Evolutionary conservation across 2,113 vertebrate species (phyloP).

Genomic region (Perca schrenkii): DNA sequence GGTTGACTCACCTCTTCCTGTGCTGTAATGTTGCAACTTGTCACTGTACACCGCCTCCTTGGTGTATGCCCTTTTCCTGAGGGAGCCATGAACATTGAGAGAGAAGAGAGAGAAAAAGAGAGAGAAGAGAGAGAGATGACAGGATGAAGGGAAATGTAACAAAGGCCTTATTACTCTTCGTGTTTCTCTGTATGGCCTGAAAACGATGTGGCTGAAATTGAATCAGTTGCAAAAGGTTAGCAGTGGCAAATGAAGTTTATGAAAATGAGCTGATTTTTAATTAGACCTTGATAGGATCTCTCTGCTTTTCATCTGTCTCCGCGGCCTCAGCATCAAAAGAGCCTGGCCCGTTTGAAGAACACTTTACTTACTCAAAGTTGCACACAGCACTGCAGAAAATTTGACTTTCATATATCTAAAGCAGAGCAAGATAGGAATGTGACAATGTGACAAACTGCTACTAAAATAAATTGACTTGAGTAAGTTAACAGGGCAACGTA

Average conservation of each 20-base stretch:
- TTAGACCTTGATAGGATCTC: conserved; percentile 80
- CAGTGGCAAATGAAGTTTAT: conserved; percentile 72
- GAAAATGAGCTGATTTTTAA: conserved; percentile 82
- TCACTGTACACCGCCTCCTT: conserved; percentile 99
- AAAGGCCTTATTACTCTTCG: conserved; percentile 54
- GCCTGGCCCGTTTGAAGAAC: conserved; percentile 72
- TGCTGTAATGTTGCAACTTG: conserved; percentile 98
- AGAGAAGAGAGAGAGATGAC: conserved; percentile 27
- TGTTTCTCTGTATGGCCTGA: conserved; percentile 52
- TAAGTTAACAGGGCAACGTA: conserved; percentile 59
- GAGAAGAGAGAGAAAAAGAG: conserved; percentile 5
- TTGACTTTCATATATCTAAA: conserved; percentile 71
- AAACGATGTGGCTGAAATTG: conserved; percentile 67
- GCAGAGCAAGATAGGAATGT: conserved; percentile 47
- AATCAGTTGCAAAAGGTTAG: conserved; percentile 68
- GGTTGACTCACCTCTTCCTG: conserved; percentile 92
- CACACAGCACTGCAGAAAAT: conserved; percentile 64
- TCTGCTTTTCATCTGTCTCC: conserved; percentile 79
- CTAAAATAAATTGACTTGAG: conserved; percentile 62
- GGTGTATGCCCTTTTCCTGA: conserved; percentile 95
- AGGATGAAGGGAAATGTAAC: conserved; percentile 68
- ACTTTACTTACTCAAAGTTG: conserved; percentile 72
- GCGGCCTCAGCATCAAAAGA: conserved; percentile 78
- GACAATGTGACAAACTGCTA: conserved; percentile 67
- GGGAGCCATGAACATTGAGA: conserved; percentile 55